Conservation (phyloP, 2,113 vertebrate species). For the Ellobius talpinus region DNA sequence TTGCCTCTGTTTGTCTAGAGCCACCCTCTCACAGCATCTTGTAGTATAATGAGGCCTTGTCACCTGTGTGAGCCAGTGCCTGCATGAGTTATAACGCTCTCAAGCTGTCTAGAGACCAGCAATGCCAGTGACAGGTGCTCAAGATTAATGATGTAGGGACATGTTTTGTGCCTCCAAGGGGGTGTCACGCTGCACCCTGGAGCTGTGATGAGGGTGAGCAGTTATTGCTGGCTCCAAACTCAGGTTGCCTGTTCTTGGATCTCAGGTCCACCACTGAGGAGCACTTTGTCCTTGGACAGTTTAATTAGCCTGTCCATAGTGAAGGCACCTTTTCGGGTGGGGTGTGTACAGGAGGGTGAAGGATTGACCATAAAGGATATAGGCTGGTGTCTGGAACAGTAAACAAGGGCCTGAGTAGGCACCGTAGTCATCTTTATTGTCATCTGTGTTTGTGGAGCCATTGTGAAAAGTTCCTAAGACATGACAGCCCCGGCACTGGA, state of each 20-base stretch:
- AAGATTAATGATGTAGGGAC: constrained; percentile 25
- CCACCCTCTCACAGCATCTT: background rate
- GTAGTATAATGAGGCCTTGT: background rate
- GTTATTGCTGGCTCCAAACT: background rate
- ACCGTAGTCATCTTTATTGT: background rate
- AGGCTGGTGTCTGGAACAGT: background rate
- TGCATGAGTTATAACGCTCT: background rate
- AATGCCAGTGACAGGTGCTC: constrained; percentile 16
- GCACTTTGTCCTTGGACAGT: background rate
- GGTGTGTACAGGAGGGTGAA: background rate
- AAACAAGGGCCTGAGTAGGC: too few relatives aligned
- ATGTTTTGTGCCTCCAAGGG: background rate
- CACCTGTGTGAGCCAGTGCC: constrained; percentile 43
- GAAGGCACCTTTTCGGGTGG: background rate
- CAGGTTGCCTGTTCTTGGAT: background rate
- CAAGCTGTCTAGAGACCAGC: constrained; percentile 40
- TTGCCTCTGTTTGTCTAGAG: background rate
- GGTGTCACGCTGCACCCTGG: background rate
- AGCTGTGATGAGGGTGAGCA: background rate
- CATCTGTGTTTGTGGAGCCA: background rate
- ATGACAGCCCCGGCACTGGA: too few relatives aligned
- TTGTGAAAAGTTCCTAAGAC: background rate
- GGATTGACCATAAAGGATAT: background rate
- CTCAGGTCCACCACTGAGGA: rapidly evolving
- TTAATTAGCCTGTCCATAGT: background rate